Percentiles rank a stretch among this genome's conserved stretches.
phyloP scores from a whole-genome alignment of 2,888 invertebrate genomes.

The Taphrorychus bicolor region DNA sequence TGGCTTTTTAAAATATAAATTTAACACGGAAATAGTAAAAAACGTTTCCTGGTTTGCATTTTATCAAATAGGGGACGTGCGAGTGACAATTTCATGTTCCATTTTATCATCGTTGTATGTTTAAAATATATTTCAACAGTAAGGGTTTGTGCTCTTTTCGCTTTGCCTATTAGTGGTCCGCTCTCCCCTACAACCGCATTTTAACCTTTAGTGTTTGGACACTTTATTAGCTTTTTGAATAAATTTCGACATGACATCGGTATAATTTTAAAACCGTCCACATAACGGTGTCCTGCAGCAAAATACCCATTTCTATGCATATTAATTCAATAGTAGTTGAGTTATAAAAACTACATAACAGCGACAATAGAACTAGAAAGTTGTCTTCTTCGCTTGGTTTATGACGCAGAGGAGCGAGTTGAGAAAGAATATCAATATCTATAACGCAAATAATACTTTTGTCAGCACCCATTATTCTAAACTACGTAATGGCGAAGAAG shows the following conservation, averaged over 20 bases:
- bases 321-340: conserved; percentile 20
- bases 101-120: too few species aligned
- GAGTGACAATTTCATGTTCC: not conserved
- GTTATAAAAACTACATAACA: too few species aligned
- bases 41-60: conserved; percentile 24
- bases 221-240: conserved; percentile 38
- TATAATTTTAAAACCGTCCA: conserved; percentile 32
- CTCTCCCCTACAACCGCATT: conserved; percentile 14
- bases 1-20: conserved; percentile 38
- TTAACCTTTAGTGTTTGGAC: conserved; percentile 30
- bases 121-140: not conserved
- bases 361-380: too few species aligned
- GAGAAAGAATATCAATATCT: too few species aligned
- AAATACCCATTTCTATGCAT: conserved; percentile 35
- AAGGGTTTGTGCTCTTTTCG: not conserved
- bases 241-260: conserved; percentile 32
- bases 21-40: conserved; percentile 37
- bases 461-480: too few species aligned
- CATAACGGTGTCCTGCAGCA: conserved; percentile 29
- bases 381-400: too few species aligned
- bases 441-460: too few species aligned
- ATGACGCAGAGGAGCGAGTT: too few species aligned
- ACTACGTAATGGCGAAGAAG: too few species aligned
- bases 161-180: not conserved
- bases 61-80: conserved; percentile 18